Conservation (phyloP, 1,140 invertebrate genomes). For the Mylabris phalerata region DNA sequence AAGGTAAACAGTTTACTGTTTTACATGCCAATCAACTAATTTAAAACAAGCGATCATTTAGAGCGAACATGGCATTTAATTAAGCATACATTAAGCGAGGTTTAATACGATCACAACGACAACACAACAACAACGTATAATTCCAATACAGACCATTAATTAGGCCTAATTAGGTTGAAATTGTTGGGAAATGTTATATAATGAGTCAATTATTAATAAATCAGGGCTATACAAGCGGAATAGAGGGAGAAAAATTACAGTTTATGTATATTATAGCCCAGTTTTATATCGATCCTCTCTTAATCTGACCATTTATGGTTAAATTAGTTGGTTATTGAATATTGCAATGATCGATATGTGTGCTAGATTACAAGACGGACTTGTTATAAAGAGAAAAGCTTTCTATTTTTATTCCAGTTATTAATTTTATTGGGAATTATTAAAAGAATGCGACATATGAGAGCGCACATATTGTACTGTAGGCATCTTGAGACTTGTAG, state of each 20-base stretch:
- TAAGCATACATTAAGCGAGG: constrained; percentile 9
- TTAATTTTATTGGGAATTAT: background rate
- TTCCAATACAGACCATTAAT: constrained; percentile 9
- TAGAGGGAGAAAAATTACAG: too few species aligned
- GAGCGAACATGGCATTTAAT: constrained; percentile 16
- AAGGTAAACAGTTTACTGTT: constrained; percentile 5
- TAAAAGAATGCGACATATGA: constrained; percentile 11
- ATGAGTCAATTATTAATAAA: constrained; percentile 33
- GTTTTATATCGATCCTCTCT: too few species aligned
- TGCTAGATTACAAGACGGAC: too few species aligned
- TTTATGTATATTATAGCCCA: too few species aligned
- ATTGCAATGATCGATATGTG: too few species aligned
- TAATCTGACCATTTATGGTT: too few species aligned
- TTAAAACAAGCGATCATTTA: constrained; percentile 26
- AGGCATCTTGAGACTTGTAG: background rate
- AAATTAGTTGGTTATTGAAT: too few species aligned
- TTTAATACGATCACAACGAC: too few species aligned
- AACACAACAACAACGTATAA: constrained; percentile 1
- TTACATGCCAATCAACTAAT: constrained; percentile 29
- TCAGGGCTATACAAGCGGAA: constrained; percentile 16
- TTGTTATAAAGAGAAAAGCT: too few species aligned
- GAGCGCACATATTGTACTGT: background rate
- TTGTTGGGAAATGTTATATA: constrained; percentile 20
- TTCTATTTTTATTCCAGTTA: too few species aligned
- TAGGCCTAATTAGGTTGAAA: constrained; percentile 10